Percentiles rank a stretch among this genome's conserved stretches.
Evolutionary conservation across 2,888 invertebrate genomes (phyloP).

Genomic region (Mermis nigrescens): DNA sequence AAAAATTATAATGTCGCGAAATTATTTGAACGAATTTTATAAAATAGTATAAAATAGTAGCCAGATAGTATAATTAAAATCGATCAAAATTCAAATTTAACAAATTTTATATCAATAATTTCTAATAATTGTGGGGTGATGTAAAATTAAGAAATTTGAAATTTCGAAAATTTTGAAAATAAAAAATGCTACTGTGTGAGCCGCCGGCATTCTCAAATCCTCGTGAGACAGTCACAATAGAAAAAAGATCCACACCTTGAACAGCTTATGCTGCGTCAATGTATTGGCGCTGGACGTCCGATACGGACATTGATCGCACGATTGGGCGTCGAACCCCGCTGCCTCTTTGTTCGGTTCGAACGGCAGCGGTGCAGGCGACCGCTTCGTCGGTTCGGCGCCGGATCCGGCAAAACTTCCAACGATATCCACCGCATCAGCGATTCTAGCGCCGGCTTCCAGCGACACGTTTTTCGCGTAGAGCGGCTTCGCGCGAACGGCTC

Average conservation of each 20-base stretch:
- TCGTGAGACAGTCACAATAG: not conserved
- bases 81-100: too few relatives aligned
- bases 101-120: too few relatives aligned
- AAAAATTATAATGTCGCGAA: too few relatives aligned
- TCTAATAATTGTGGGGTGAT: too few relatives aligned
- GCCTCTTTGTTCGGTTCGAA: not conserved
- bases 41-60: too few relatives aligned
- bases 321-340: not conserved
- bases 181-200: not conserved
- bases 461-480: not conserved
- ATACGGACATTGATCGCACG: conserved; percentile 10
- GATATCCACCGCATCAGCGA: not conserved
- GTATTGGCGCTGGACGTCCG: not conserved
- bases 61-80: too few relatives aligned
- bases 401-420: not conserved
- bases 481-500: not conserved
- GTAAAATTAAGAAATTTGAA: too few relatives aligned
- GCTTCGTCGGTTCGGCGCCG: too few relatives aligned
- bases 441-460: not conserved
- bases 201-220: not conserved
- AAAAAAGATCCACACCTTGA: conserved; percentile 7
- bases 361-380: too few relatives aligned
- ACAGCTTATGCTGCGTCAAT: conserved; percentile 10
- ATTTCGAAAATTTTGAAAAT: too few relatives aligned
- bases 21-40: too few relatives aligned